Evolutionary conservation across 2,888 invertebrate species (phyloP).

Genomic region (Aplocera efformata): DNA sequence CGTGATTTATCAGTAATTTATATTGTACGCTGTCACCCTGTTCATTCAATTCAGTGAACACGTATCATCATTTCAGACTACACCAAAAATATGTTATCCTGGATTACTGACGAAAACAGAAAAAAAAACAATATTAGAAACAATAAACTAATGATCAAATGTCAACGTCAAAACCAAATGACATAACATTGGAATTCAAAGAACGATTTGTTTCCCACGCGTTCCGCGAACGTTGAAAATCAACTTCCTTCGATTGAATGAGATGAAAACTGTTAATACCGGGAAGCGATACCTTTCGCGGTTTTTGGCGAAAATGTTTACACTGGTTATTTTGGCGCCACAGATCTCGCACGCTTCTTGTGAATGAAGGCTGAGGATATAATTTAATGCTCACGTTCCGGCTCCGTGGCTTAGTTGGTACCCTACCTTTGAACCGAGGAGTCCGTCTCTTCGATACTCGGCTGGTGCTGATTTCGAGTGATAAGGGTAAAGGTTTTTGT

Average conservation of each 20-base stretch:
- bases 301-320: slow-evolving; percentile 15
- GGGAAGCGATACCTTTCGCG: slow-evolving; percentile 20
- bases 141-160: too few species aligned
- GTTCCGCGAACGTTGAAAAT: slow-evolving; percentile 20
- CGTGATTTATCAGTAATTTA: too few species aligned
- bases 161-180: slow-evolving; percentile 16
- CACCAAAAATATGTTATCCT: too few species aligned
- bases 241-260: slow-evolving; percentile 25
- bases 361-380: slow-evolving; percentile 8
- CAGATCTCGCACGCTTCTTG: slow-evolving; percentile 14
- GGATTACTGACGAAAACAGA: too few species aligned
- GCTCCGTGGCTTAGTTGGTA: too few species aligned
- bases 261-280: slow-evolving; percentile 28
- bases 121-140: too few species aligned
- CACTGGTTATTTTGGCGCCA: slow-evolving; percentile 15
- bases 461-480: too few species aligned
- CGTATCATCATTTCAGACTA: too few species aligned
- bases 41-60: too few species aligned
- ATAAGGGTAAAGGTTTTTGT: neutral
- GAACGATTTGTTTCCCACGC: slow-evolving; percentile 22
- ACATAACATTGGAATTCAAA: slow-evolving; percentile 7
- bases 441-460: too few species aligned
- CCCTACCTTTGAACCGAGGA: too few species aligned
- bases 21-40: too few species aligned
- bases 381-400: slow-evolving; percentile 1